Conservation (phyloP, 2,113 vertebrate species). For the Actinemys pallida region DNA sequence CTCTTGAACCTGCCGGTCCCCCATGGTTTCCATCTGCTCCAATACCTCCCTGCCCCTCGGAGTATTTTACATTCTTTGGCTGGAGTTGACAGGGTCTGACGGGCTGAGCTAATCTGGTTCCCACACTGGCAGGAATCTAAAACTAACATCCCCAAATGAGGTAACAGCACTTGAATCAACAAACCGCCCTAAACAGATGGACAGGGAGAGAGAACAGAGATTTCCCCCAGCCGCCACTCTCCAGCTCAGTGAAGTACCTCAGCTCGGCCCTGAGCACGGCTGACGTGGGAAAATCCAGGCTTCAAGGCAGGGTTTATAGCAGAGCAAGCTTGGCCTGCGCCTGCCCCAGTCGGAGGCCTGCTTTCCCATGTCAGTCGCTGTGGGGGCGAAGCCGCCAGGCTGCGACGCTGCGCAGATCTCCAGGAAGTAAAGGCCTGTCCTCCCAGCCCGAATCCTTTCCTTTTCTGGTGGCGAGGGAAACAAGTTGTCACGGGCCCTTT, state of each 20-base stretch:
- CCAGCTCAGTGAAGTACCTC: neutral
- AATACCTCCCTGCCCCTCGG: neutral
- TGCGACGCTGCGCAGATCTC: neutral
- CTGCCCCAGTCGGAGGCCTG: neutral
- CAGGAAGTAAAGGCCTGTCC: neutral
- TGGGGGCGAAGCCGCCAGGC: neutral
- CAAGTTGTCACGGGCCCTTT: neutral
- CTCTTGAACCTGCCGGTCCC: neutral
- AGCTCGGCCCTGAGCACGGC: neutral
- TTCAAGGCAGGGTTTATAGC: neutral
- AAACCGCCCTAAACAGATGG: slow-evolving; percentile 26
- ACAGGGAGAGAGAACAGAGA: neutral
- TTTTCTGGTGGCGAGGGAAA: neutral
- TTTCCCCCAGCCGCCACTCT: neutral
- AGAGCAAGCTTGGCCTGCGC: neutral
- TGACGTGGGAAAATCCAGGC: neutral
- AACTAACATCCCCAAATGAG: slow-evolving; percentile 74
- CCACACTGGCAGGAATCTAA: slow-evolving; percentile 72
- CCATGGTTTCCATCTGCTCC: neutral
- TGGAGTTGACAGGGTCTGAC: slow-evolving; percentile 53
- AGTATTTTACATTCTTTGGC: slow-evolving; percentile 61
- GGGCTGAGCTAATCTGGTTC: slow-evolving; percentile 66
- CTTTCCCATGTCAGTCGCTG: neutral
- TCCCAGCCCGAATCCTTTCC: neutral
- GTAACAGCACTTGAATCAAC: slow-evolving; percentile 71